Evolutionary conservation across 2,113 vertebrate species (phyloP).

Genomic region (Haemorhous mexicanus): DNA sequence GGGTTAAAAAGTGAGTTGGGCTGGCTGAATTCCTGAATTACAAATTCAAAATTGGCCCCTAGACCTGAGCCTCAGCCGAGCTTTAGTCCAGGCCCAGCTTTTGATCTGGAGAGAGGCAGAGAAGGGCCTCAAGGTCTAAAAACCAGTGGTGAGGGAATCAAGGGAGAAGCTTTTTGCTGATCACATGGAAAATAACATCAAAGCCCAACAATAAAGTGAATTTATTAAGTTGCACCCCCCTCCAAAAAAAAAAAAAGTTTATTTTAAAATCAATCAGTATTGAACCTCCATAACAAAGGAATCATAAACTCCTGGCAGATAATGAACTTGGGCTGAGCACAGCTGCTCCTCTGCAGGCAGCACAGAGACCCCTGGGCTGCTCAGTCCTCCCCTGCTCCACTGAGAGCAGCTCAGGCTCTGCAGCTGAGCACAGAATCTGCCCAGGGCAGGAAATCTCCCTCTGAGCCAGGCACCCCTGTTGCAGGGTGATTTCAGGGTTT

Average conservation of each 20-base stretch:
- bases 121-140: background rate
- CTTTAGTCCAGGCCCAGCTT: background rate
- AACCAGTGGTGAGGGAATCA: background rate
- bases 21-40: background rate
- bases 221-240: slow-evolving; percentile 9
- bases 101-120: background rate
- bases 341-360: no score
- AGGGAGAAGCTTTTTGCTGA: slow-evolving; percentile 26
- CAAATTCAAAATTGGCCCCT: background rate
- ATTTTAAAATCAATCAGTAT: slow-evolving; percentile 51
- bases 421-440: no score
- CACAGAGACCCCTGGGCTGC: no score
- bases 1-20: background rate
- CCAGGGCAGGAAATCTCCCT: no score
- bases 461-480: no score
- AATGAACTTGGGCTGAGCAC: background rate
- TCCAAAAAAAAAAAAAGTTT: background rate
- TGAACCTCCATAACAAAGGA: slow-evolving; percentile 35
- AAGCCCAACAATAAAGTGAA: slow-evolving; percentile 27
- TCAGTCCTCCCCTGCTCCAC: no score
- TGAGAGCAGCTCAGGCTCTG: no score
- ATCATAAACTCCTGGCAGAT: slow-evolving; percentile 41
- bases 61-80: background rate
- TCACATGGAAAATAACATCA: slow-evolving; percentile 18
- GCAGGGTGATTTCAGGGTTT: no score